phyloP scores from a whole-genome alignment of 2,888 invertebrate species.

The Brachyptera risi region DNA sequence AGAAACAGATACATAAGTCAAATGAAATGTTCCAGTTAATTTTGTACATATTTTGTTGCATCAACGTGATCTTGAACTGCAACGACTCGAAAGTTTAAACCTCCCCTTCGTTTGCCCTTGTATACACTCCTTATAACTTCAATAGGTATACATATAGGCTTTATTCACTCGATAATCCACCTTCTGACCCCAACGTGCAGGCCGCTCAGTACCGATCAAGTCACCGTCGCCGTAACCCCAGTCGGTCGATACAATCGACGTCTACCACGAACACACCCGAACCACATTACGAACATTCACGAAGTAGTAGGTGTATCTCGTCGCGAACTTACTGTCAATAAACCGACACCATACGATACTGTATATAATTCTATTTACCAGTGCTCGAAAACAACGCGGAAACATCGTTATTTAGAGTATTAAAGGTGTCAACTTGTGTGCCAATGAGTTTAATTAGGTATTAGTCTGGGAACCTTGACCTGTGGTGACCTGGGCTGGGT shows the following conservation, averaged over 20 bases:
- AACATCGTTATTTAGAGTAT: not conserved
- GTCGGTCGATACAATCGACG: constrained; percentile 28
- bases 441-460: not conserved
- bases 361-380: not conserved
- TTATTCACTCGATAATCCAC: too few species aligned
- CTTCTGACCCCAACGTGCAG: not conserved
- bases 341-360: not conserved
- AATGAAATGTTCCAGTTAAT: too few species aligned
- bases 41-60: too few species aligned
- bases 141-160: too few species aligned
- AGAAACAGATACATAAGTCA: too few species aligned
- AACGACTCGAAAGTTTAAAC: too few species aligned
- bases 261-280: constrained; percentile 19
- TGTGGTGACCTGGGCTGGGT: constrained; percentile 31
- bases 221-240: not conserved
- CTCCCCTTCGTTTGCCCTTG: too few species aligned
- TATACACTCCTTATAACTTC: too few species aligned
- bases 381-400: not conserved
- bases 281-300: constrained; percentile 3
- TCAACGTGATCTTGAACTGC: too few species aligned
- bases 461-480: constrained; percentile 26
- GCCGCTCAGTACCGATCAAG: too few species aligned
- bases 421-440: not conserved
- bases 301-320: constrained; percentile 29
- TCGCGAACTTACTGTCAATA: constrained; percentile 27